A percentile compares a stretch with the other conserved stretches of the same genome.
Conservation (phyloP, 1,140 invertebrate genomes). For the Hypsibius dujardini region DNA sequence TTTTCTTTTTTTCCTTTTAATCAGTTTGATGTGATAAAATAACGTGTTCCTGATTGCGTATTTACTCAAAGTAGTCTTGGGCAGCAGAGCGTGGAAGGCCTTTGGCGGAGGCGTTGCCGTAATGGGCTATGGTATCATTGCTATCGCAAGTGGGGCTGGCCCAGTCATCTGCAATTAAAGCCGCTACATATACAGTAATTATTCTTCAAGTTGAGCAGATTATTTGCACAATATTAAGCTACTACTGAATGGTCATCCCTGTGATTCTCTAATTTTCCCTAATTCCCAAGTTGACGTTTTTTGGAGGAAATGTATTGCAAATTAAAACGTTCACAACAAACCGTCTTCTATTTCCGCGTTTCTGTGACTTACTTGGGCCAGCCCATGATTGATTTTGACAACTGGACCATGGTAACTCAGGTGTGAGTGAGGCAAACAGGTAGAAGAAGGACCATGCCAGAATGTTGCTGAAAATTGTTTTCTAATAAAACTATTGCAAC, state of each 20-base stretch:
- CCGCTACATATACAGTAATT: too few relatives aligned
- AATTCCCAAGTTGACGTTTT: too few relatives aligned
- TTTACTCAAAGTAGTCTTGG: constrained; percentile 21
- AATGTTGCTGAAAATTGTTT: constrained; percentile 50
- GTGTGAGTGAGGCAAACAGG: constrained; percentile 52
- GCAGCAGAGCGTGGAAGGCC: background rate
- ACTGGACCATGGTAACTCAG: constrained; percentile 53
- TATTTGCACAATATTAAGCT: too few relatives aligned
- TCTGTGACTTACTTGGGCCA: constrained; percentile 29
- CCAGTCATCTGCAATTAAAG: constrained; percentile 34
- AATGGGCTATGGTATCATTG: constrained; percentile 23
- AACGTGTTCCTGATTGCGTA: constrained; percentile 21
- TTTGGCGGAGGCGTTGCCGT: constrained; percentile 31
- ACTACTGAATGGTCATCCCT: too few relatives aligned
- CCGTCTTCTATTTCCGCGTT: too few relatives aligned
- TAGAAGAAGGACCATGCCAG: constrained; percentile 68
- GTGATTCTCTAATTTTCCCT: too few relatives aligned
- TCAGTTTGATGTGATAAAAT: too few relatives aligned
- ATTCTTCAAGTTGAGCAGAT: too few relatives aligned
- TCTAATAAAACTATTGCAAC: constrained; percentile 20
- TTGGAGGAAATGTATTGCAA: too few relatives aligned
- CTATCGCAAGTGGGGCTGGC: constrained; percentile 44
- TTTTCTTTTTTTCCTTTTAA: too few relatives aligned
- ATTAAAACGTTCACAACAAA: too few relatives aligned
- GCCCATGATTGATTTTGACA: constrained; percentile 52